These are phyloP conservation scores for Kryptopterus vitreolus DNA, from an alignment of 2,797 vertebrate genomes.

Conservation along the genomic window DNA sequence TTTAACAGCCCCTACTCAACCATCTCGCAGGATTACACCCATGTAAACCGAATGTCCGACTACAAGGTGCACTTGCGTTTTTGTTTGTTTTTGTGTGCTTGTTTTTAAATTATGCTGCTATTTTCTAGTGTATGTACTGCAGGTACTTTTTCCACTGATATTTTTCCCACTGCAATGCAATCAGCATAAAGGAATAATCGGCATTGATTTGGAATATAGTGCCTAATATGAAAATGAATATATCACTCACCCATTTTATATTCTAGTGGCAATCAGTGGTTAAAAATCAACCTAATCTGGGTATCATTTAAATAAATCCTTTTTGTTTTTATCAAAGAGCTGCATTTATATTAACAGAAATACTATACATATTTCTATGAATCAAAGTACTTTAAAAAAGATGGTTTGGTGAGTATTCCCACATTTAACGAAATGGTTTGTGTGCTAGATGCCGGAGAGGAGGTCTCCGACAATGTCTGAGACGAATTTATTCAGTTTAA, in stretches of 20 bases:
- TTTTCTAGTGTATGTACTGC: no score
- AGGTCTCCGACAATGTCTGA: slow-evolving; percentile 72
- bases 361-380: no score
- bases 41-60: slow-evolving; percentile 65
- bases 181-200: no score
- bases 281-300: background rate
- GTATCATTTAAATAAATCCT: background rate
- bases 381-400: no score
- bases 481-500: slow-evolving; percentile 65
- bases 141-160: no score
- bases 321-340: background rate
- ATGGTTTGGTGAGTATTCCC: no score
- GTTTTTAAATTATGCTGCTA: no score
- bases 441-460: slow-evolving; percentile 49
- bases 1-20: slow-evolving; percentile 76
- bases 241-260: background rate
- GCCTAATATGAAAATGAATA: background rate
- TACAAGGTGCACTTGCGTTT: slow-evolving; percentile 65
- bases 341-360: background rate
- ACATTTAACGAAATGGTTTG: slow-evolving; percentile 2
- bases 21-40: slow-evolving; percentile 69
- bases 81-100: background rate
- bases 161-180: background rate
- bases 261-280: background rate
- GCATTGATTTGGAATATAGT: no score